Evolutionary conservation across 92 coral and sea anemone species (phyloP).

Genomic region (Actinostola sp.): DNA sequence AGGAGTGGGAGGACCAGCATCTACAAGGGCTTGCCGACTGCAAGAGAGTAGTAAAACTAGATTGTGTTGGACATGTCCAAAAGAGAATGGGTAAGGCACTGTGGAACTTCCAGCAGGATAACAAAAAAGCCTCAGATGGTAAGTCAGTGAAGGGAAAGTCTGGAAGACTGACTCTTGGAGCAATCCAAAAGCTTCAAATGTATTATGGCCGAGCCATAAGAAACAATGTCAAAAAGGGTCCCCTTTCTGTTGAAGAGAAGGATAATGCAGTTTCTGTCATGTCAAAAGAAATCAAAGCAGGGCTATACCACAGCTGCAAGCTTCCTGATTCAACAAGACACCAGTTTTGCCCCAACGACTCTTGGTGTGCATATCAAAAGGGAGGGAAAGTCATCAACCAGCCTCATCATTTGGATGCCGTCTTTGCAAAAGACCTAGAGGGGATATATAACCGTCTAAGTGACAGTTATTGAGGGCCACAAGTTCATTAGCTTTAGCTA

Average conservation of each 20-base stretch:
- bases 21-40: conserved; percentile 26
- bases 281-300: conserved; percentile 32
- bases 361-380: conserved; percentile 39
- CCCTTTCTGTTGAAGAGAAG: conserved; percentile 6
- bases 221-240: conserved; percentile 40
- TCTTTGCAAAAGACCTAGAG: conserved; percentile 21
- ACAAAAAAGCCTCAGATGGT: conserved; percentile 45
- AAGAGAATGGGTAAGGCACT: conserved; percentile 55
- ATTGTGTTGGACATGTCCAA: conserved; percentile 57
- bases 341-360: conserved; percentile 32
- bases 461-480: too few species aligned
- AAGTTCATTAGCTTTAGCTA: too few species aligned
- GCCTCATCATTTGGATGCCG: conserved; percentile 19
- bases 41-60: conserved; percentile 42
- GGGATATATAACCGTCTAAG: too few species aligned
- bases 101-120: conserved; percentile 43
- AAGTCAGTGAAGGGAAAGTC: conserved; percentile 39
- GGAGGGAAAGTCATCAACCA: conserved; percentile 16
- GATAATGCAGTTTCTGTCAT: conserved; percentile 22
- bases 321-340: conserved; percentile 41
- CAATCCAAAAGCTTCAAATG: conserved; percentile 44
- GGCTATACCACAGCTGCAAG: conserved; percentile 51
- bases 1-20: conserved; percentile 36
- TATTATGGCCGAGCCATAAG: conserved; percentile 58
- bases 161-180: conserved; percentile 34